These are phyloP conservation scores for Hydrotaea cyrtoneurina DNA, from an alignment of 2,888 invertebrate species.

Conservation along the genomic window DNA sequence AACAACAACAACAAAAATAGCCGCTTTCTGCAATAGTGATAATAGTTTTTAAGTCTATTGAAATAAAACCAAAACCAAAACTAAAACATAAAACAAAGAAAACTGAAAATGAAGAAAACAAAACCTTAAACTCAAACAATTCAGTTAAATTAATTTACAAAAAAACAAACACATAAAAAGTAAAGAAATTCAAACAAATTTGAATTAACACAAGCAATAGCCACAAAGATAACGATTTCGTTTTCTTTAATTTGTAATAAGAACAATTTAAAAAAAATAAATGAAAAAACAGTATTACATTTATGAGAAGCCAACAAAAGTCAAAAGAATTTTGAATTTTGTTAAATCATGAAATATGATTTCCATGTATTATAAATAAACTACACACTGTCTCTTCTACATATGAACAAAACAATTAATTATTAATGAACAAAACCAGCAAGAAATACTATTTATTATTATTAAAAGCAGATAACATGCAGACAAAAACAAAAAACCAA, in stretches of 20 bases:
- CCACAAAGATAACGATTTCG: constrained; percentile 41
- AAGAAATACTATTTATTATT: constrained; percentile 64
- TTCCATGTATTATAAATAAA: constrained; percentile 54
- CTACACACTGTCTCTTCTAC: constrained; percentile 27
- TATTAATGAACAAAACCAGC: constrained; percentile 57
- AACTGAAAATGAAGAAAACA: constrained; percentile 56
- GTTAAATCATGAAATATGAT: constrained; percentile 8
- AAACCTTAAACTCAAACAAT: too few relatives aligned
- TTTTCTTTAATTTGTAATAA: constrained; percentile 58
- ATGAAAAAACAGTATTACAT: constrained; percentile 19
- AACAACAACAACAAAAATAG: constrained; percentile 63
- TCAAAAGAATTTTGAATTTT: not conserved
- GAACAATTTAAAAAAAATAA: not conserved
- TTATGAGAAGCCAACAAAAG: not conserved
- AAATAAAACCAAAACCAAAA: constrained; percentile 56
- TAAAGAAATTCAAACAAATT: too few relatives aligned
- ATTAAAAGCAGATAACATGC: constrained; percentile 33
- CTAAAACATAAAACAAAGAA: constrained; percentile 34
- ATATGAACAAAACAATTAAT: constrained; percentile 42
- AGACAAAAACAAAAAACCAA: constrained; percentile 17
- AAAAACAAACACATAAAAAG: constrained; percentile 64
- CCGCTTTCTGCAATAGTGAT: constrained; percentile 81
- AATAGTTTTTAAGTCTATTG: constrained; percentile 79
- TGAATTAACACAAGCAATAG: constrained; percentile 42
- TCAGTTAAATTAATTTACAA: constrained; percentile 66